These are phyloP conservation scores for Platypus cylindrus DNA, from an alignment of 2,888 invertebrate genomes.

Conservation along the genomic window DNA sequence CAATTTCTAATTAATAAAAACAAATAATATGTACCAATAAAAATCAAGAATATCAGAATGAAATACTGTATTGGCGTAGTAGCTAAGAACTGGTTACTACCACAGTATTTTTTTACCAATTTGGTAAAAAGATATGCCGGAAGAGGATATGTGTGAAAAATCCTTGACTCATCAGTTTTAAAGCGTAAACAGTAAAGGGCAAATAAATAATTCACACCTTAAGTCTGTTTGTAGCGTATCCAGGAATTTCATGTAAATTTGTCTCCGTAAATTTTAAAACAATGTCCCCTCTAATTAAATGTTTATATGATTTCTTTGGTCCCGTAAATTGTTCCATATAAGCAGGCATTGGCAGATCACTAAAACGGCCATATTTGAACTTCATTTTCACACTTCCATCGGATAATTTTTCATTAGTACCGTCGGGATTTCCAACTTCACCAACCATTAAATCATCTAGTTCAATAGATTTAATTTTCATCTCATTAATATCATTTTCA, in stretches of 20 bases:
- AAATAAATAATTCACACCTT: too few relatives aligned
- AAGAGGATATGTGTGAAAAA: too few relatives aligned
- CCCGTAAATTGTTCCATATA: conserved; percentile 11
- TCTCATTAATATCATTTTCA: conserved; percentile 33
- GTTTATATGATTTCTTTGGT: conserved; percentile 28
- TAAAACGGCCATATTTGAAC: conserved; percentile 25
- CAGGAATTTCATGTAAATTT: conserved; percentile 30
- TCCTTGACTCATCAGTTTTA: too few relatives aligned
- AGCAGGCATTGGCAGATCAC: conserved; percentile 15
- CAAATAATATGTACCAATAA: too few relatives aligned
- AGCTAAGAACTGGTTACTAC: too few relatives aligned
- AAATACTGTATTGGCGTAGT: too few relatives aligned
- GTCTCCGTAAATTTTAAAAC: conserved; percentile 27
- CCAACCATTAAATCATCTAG: conserved; percentile 23
- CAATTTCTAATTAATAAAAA: too few relatives aligned
- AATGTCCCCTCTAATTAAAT: conserved; percentile 31
- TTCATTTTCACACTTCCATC: conserved; percentile 25
- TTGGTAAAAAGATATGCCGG: too few relatives aligned
- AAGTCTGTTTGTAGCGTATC: too few relatives aligned
- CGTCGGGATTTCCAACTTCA: conserved; percentile 24
- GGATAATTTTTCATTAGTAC: conserved; percentile 21
- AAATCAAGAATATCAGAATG: too few relatives aligned
- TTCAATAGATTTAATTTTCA: conserved; percentile 20
- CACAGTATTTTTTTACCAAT: too few relatives aligned
- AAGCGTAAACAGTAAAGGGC: too few relatives aligned